Percentiles rank a stretch among this genome's conserved stretches.
Evolutionary conservation across 2,888 invertebrate species (phyloP).

Genomic region (Drosophila nr. medialis): DNA sequence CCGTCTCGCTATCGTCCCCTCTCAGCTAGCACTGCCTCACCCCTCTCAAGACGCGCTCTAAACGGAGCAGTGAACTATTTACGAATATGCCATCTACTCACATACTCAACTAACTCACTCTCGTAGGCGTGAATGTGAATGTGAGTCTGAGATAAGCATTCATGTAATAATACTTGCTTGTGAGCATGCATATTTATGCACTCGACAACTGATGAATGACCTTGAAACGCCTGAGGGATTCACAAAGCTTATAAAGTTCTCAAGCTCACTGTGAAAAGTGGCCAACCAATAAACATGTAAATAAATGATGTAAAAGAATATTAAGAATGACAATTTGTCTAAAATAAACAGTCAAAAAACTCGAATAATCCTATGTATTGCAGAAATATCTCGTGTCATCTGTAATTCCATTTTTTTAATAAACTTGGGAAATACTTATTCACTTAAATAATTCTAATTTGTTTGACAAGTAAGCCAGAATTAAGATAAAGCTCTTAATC

Average conservation of each 20-base stretch:
- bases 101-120: conserved; percentile 5
- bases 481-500: neutral
- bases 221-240: conserved; percentile 53
- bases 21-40: conserved; percentile 26
- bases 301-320: conserved; percentile 3
- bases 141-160: conserved; percentile 57
- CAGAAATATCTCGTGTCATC: neutral
- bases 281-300: neutral
- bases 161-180: conserved; percentile 51
- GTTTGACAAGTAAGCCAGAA: neutral
- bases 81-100: conserved; percentile 59
- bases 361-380: neutral
- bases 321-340: conserved; percentile 14
- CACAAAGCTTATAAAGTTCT: conserved; percentile 33
- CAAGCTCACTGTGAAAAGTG: conserved; percentile 35
- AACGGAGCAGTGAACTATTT: conserved; percentile 77
- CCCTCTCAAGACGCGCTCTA: conserved; percentile 56
- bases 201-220: conserved; percentile 49
- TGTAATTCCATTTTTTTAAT: neutral
- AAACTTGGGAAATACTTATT: too few species aligned
- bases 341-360: neutral
- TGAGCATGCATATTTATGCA: conserved; percentile 70
- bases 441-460: neutral
- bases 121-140: conserved; percentile 45
- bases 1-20: conserved; percentile 46